Conservation (phyloP, 2,797 vertebrate species). For the Sebastiscus tertius region DNA sequence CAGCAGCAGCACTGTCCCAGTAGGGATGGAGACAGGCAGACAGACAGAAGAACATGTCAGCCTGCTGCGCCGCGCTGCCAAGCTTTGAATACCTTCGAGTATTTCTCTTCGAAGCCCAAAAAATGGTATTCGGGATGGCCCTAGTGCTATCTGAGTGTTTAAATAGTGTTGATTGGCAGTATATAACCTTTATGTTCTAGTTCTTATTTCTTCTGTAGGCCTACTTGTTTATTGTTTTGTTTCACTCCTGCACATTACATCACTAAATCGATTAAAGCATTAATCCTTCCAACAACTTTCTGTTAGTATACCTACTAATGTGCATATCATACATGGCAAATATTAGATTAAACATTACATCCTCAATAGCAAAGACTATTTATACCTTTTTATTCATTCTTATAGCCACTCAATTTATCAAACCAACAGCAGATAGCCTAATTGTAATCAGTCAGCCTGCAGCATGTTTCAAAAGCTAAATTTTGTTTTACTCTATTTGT, state of each 20-base stretch:
- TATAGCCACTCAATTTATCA: slow-evolving; percentile 43
- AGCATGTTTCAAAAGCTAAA: slow-evolving; percentile 30
- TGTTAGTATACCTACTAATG: slow-evolving; percentile 17
- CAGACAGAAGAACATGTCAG: too few relatives aligned
- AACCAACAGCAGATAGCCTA: slow-evolving; percentile 40
- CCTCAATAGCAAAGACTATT: slow-evolving; percentile 47
- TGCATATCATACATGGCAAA: slow-evolving; percentile 46
- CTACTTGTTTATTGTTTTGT: background rate
- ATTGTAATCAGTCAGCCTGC: slow-evolving; percentile 31
- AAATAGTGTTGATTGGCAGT: background rate
- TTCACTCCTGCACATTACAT: slow-evolving; percentile 32
- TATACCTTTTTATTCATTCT: slow-evolving; percentile 40
- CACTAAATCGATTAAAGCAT: background rate
- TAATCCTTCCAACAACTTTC: slow-evolving; percentile 31
- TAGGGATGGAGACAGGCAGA: too few relatives aligned
- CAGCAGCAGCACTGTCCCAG: too few relatives aligned
- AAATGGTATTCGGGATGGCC: too few relatives aligned
- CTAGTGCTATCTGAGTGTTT: background rate
- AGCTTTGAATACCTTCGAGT: too few relatives aligned
- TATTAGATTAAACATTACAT: slow-evolving; percentile 38
- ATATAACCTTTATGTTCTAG: background rate
- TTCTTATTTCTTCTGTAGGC: background rate
- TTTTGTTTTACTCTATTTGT: slow-evolving; percentile 28
- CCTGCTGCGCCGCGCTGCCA: too few relatives aligned
- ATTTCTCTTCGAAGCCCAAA: too few relatives aligned